These are phyloP conservation scores for Lottia scabra DNA, from an alignment of 2,888 invertebrate species.

Conservation along the genomic window DNA sequence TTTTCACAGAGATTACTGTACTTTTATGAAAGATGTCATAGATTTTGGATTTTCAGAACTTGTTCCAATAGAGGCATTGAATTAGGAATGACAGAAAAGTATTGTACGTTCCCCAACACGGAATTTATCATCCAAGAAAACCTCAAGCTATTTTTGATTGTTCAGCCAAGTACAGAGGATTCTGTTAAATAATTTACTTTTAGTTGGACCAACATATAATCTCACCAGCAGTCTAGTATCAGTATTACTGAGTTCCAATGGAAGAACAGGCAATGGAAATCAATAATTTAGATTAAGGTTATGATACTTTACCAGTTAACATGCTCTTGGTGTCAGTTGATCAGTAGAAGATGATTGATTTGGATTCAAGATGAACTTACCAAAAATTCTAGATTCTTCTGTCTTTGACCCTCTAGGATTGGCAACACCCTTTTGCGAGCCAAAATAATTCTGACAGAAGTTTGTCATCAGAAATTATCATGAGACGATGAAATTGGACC, in stretches of 20 bases:
- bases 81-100: conserved; percentile 12
- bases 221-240: conserved; percentile 12
- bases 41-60: conserved; percentile 18
- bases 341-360: conserved; percentile 8
- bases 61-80: conserved; percentile 6
- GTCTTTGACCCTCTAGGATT: conserved; percentile 17
- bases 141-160: conserved; percentile 30
- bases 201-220: conserved; percentile 33
- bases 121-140: conserved; percentile 30
- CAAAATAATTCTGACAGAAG: too few relatives aligned
- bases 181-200: conserved; percentile 32
- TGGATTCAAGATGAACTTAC: background rate
- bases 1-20: conserved; percentile 5
- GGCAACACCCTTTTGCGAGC: conserved; percentile 8
- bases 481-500: too few relatives aligned
- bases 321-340: conserved; percentile 23
- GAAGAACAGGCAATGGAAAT: conserved; percentile 10
- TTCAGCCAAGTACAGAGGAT: conserved; percentile 28
- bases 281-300: conserved; percentile 12
- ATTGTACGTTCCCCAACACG: conserved; percentile 33
- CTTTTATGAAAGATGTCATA: conserved; percentile 24
- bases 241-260: conserved; percentile 12
- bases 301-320: conserved; percentile 9
- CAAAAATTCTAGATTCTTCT: background rate
- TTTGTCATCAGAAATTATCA: too few relatives aligned